Base-by-base conservation (phyloP, 2,888 invertebrate species). In the Galerucella pusilla region DNA sequence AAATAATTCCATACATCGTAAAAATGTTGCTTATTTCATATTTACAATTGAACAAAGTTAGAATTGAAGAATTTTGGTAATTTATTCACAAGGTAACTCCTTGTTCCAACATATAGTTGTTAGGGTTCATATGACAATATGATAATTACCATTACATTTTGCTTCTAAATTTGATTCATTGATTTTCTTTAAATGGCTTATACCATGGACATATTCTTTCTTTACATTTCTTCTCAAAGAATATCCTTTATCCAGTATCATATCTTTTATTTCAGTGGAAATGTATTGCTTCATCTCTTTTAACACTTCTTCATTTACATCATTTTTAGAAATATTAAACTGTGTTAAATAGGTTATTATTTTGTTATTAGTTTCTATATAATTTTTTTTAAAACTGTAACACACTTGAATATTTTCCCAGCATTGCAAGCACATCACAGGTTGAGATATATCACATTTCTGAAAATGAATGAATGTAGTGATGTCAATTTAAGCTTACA, bases 401-500 rank as follows among this genome's bases (percentile, higher is more conserved):
- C 60, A 71, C 28, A 71, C 45, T 49, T 77, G 77, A 6, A 77
- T 68, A 14, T 57, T 68, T 71, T 77, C 68, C 77, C 77, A 77
- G 65, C 77, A 77, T 61, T 73, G 57, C 14, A 71, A 7, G 54
- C 77, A 77, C 75, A 77, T 77, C 14, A 77, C 65, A 25, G 77
- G 77, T 16, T 75, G 28, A 45, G 46, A 77, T 1, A 68, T 20
- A 60, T 77, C 66, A 35, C 59, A 73, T 20, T 73, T 64, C 70
- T 73, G 46, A 69, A 69, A 54, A 28, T 14, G 2, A 54, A 28
- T 35, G 14, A 28, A 60, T 61, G 14, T 49, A 14, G 14, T 12
- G 11, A 49, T 49, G 14, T 12, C 49, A 49, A 4, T 12, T 49
- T 12, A 10, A 49, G 12, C 35, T 35, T 7, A 35, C 35, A 35